Evolutionary conservation across 2,888 invertebrate genomes (phyloP), one percentile per base, ranked within the genome.

Genomic region (Hypercompe scribonia): DNA sequence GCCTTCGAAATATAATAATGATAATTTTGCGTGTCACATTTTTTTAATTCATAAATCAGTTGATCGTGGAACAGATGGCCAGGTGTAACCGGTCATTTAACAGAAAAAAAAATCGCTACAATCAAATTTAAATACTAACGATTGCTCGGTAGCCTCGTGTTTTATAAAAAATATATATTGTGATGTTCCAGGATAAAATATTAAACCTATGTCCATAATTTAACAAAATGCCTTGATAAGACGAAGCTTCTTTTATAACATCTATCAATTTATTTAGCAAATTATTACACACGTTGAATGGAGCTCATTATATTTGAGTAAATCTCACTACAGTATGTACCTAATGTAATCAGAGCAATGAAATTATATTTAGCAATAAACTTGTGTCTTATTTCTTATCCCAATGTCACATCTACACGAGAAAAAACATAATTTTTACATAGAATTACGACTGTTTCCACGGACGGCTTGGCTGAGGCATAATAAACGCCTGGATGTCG

Each of bases 291-390:
- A 58, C 28, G 4, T 58, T 4, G 58, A 13, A 58, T 28, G 58
- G 28, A 28, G 58, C 13, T 28, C 58, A 28, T 58, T 61, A 18
- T 31, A 61, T 61, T 18, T 28, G 31, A 8, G 31, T 61, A 31
- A 61, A 61, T 31, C 31, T 31, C 31, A 61, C 61, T 31, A 15
- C 58, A 58, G 78, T 83, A 85, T 84, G 85, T 85, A 85, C 84
- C 85, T 85, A 87, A 84, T 90, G 87, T 91, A 92, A 92, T 91
- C 91, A 89, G 88, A 91, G 88, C 89, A 92, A 91, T 90, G 88
- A 89, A 92, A 91, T 89, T 90, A 92, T 93, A 92, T 93, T 92
- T 92, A 93, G 91, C 86, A 91, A 90, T 92, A 92, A 88, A 66
- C 68, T 64, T 64, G 42, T 13, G 63, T 70, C 2, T 33, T 33